Percentiles rank a stretch among this genome's conserved stretches.
Conservation (phyloP, 2,113 vertebrate species). For the Prionailurus bengalensis region DNA sequence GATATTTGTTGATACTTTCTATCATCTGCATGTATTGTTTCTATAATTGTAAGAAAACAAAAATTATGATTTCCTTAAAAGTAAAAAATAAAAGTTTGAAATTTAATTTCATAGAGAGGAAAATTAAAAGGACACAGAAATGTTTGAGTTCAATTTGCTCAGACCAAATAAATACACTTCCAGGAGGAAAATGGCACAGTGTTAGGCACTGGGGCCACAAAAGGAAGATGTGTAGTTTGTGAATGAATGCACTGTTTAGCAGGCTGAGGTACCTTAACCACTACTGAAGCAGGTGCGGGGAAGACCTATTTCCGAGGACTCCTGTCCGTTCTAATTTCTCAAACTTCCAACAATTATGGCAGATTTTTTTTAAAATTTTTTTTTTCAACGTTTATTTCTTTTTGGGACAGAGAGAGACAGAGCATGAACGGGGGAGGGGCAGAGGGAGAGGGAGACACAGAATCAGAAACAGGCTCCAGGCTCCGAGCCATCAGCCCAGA, state of each 20-base stretch:
- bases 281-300: background rate
- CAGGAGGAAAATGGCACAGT: background rate
- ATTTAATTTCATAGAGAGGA: constrained; percentile 35
- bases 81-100: background rate
- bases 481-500: no score
- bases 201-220: background rate
- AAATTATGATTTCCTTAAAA: background rate
- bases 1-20: background rate
- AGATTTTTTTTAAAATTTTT: background rate
- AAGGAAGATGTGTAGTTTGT: background rate
- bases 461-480: no score
- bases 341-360: background rate
- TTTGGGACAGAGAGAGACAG: no score
- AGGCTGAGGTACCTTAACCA: background rate
- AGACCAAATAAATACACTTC: background rate
- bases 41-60: background rate
- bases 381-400: no score
- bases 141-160: constrained; percentile 1
- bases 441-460: no score
- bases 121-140: constrained; percentile 45
- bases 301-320: background rate
- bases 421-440: no score
- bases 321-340: background rate
- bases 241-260: background rate
- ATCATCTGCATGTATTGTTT: background rate